Evolutionary conservation across 37 sponge, comb jelly and placozoan species (phyloP), one percentile per base, ranked within the genome.

Genomic region (Ianthella basta): DNA sequence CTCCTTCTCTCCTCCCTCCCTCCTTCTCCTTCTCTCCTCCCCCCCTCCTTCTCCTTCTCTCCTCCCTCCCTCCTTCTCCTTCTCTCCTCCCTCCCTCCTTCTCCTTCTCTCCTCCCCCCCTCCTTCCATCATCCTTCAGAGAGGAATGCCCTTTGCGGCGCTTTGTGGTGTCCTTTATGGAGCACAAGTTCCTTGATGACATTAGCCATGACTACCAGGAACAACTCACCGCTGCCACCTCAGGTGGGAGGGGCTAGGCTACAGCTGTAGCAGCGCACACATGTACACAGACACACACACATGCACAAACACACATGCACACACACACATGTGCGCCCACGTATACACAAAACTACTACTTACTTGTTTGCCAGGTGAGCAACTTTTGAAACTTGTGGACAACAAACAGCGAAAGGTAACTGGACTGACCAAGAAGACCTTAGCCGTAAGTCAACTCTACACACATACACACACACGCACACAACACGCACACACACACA

Each of bases 141-240:
- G 73, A 72, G 30, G 12, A 15, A 34, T 72, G 73, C 19, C 38
- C 35, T 14, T 40, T 72, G 18, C 37, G 73, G 20, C 30, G 32
- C 40, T 34, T 33, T 37, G 41, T 72, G 37, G 73, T 72, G 37
- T 34, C 38, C 10, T 96, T 90, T 84, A 92, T 96, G 57, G 91
- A 91, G 69, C 54, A 91, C 24, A 81, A 87, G 83, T 98, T 94
- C 75, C 64, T 98, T 18, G 93, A 92, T 12, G 84, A 83, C 6
- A 82, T 98, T 38, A 75, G 79, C 1, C 34, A 40, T 5, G 90
- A 98, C 32, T 82, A 86, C 55, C 69, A 55, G n/a, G 84, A 90
- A 78, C 90, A 96, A 57, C 59, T 98, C 59, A 84, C 80, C 12
- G 20, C 23, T 37, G 73, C 73, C 37, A 72, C 30, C 39, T 20